Evolutionary conservation across 2,113 vertebrate genomes (phyloP).

Genomic region (Asarcornis scutulata): DNA sequence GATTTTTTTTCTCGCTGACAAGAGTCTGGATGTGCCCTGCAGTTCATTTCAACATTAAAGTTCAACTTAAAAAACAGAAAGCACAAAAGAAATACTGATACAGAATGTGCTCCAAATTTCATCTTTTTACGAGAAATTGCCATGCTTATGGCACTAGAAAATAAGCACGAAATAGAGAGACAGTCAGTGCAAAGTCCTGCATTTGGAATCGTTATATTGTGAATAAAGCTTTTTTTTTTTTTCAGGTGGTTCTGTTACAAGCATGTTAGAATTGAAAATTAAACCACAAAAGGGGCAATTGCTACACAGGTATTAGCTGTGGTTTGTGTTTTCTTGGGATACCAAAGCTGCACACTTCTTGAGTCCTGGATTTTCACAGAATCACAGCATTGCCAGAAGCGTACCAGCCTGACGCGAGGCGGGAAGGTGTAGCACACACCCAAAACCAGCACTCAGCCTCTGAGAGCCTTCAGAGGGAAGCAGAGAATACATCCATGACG

Average conservation of each 20-base stretch:
- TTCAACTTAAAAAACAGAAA: neutral
- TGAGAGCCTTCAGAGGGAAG: neutral
- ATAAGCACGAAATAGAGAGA: neutral
- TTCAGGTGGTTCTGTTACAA: neutral
- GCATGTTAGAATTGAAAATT: neutral
- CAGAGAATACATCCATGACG: neutral
- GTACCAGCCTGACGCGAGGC: neutral
- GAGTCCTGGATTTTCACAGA: neutral
- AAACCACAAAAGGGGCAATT: rapidly evolving
- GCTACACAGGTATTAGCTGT: rapidly evolving
- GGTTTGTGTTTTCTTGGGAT: neutral
- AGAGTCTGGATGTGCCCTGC: neutral
- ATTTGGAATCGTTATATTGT: rapidly evolving
- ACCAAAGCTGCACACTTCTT: neutral
- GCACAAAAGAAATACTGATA: neutral
- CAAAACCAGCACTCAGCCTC: neutral
- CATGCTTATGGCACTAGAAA: rapidly evolving
- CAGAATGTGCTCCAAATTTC: neutral
- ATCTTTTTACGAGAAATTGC: neutral
- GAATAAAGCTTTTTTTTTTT: neutral
- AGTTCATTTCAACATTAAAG: neutral
- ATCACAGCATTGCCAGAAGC: neutral
- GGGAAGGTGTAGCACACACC: neutral
- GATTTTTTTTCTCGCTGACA: neutral
- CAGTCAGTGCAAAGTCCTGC: neutral